These are phyloP conservation scores for Erithacus rubecula DNA, from an alignment of 2,797 vertebrate species.

Conservation along the genomic window DNA sequence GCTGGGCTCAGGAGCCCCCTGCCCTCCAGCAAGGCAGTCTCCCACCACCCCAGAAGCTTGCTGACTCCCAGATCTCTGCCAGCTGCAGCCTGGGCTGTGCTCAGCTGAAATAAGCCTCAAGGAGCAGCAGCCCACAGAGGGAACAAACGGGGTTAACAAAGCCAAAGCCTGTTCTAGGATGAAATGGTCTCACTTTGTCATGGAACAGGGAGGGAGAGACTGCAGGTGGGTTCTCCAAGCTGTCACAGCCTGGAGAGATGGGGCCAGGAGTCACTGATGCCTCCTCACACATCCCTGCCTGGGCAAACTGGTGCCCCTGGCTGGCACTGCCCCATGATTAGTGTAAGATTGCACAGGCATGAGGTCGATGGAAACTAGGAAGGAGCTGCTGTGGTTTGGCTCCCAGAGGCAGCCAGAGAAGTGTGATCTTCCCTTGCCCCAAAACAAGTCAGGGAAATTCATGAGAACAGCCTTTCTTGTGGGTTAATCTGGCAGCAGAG, in stretches of 20 bases:
- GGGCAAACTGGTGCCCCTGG: neutral
- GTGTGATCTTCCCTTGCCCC: constrained; percentile 13
- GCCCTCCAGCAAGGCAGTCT: neutral
- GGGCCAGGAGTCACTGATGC: neutral
- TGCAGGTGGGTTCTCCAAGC: neutral
- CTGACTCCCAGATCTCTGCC: neutral
- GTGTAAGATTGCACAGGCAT: neutral
- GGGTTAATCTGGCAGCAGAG: neutral
- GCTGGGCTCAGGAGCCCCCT: neutral
- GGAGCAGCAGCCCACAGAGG: neutral
- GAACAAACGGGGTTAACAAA: neutral
- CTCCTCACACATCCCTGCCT: neutral
- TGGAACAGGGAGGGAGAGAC: neutral
- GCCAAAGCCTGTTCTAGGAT: neutral
- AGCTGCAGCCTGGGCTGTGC: neutral
- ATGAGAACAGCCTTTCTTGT: constrained; percentile 38
- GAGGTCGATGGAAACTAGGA: constrained; percentile 17
- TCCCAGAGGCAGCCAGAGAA: neutral
- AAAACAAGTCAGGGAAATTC: neutral
- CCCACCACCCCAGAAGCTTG: neutral
- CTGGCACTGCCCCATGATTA: neutral
- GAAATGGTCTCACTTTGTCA: neutral
- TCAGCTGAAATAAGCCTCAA: neutral
- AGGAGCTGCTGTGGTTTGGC: constrained; percentile 39
- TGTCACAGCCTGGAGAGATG: neutral